Conservation (phyloP, 2,888 invertebrate genomes). For the Meandrusa payeni region DNA sequence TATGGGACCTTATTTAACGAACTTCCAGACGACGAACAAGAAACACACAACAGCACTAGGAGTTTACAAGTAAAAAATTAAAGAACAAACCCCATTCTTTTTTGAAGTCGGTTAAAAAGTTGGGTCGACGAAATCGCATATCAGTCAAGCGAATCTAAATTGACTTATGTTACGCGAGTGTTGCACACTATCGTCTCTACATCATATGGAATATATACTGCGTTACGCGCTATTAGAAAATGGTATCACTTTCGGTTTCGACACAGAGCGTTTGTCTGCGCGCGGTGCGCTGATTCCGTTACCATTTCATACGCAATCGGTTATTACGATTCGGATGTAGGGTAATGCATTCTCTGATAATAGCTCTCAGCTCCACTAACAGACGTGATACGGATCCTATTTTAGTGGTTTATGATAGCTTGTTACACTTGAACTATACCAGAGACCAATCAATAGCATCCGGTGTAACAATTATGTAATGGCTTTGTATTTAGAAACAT, state of each 20-base stretch:
- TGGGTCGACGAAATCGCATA: background rate
- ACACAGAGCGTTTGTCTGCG: conserved; percentile 54
- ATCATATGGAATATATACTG: conserved; percentile 11
- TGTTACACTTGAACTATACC: conserved; percentile 10
- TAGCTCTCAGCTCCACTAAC: conserved; percentile 37
- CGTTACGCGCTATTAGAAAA: conserved; percentile 28
- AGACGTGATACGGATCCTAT: conserved; percentile 10
- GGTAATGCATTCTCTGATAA: conserved; percentile 64
- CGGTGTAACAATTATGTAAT: conserved; percentile 1
- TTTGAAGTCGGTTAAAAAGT: background rate
- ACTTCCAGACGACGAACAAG: too few species aligned
- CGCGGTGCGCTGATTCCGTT: conserved; percentile 60
- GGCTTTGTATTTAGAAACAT: conserved; percentile 2
- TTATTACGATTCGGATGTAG: conserved; percentile 63
- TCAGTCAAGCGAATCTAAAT: conserved; percentile 12
- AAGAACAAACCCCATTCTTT: too few species aligned
- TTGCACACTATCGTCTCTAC: conserved; percentile 6
- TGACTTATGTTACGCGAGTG: conserved; percentile 14
- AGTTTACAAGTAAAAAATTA: background rate
- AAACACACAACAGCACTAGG: too few species aligned
- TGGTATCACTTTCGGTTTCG: conserved; percentile 56
- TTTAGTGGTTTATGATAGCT: background rate
- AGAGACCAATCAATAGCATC: conserved; percentile 3
- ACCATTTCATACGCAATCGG: conserved; percentile 57
- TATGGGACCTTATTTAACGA: too few species aligned